Conservation (phyloP, 2,888 invertebrate species). For the Diplolepis rosae region DNA sequence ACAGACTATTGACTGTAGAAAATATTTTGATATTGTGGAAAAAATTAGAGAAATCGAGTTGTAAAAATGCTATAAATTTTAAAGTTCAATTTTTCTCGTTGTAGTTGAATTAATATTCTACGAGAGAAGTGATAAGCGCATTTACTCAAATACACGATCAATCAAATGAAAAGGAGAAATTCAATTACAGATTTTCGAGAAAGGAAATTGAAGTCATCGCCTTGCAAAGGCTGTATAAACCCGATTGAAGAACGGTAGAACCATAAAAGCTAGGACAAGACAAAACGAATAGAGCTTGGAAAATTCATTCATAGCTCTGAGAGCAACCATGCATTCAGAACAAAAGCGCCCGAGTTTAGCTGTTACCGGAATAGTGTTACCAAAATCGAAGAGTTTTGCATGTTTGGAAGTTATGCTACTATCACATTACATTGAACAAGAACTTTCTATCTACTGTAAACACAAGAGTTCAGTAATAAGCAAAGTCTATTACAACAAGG, state of each 20-base stretch:
- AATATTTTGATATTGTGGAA: too few species aligned
- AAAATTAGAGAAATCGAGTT: too few species aligned
- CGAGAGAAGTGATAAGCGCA: too few species aligned
- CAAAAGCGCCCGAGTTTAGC: constrained; percentile 46
- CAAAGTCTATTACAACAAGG: neutral
- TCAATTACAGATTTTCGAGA: constrained; percentile 10
- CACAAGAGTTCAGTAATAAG: neutral
- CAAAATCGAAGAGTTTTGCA: constrained; percentile 43
- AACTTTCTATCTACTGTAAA: neutral
- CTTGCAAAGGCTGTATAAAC: neutral
- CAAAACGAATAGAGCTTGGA: neutral
- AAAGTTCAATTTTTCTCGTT: too few species aligned
- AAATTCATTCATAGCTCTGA: too few species aligned
- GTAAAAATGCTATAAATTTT: too few species aligned
- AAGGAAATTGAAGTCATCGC: constrained; percentile 5
- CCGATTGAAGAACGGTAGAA: too few species aligned
- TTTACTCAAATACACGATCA: neutral
- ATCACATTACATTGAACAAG: constrained; percentile 30
- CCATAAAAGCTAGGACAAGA: neutral
- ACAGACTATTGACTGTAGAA: too few species aligned
- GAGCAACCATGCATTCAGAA: constrained; percentile 18
- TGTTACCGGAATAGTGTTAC: constrained; percentile 41
- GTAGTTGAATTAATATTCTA: too few species aligned
- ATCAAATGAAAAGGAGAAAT: neutral
- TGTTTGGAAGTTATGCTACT: constrained; percentile 42